phyloP scores from a whole-genome alignment of 2,797 vertebrate species.

The Syngnathus acus region DNA sequence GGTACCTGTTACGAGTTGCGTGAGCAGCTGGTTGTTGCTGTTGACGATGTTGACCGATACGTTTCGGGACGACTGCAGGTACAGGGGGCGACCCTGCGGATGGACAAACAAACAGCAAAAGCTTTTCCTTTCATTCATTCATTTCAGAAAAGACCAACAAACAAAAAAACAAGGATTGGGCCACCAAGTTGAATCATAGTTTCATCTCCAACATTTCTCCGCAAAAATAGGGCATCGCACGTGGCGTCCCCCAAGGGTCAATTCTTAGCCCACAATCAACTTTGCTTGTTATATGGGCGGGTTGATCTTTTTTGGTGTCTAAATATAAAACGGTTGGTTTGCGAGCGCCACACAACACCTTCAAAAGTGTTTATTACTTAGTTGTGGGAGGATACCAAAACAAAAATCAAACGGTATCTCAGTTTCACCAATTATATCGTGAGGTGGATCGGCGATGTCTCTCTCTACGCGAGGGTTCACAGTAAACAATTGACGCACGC shows the following conservation, averaged over 20 bases:
- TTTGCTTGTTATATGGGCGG: too few relatives aligned
- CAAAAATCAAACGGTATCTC: neutral
- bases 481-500: neutral
- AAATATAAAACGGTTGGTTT: too few relatives aligned
- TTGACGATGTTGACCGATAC: constrained; percentile 93
- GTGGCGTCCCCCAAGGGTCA: neutral
- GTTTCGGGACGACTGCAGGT: constrained; percentile 96
- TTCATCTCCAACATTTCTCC: too few relatives aligned
- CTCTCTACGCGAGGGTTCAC: neutral
- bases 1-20: constrained; percentile 89
- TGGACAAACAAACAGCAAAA: constrained; percentile 10
- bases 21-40: constrained; percentile 86
- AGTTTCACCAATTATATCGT: neutral
- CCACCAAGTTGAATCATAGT: too few relatives aligned
- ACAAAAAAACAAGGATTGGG: neutral
- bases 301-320: too few relatives aligned
- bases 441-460: neutral
- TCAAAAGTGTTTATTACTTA: too few relatives aligned
- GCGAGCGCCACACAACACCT: too few relatives aligned
- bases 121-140: neutral
- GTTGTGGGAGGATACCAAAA: neutral
- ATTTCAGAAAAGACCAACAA: neutral
- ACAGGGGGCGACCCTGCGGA: constrained; percentile 84
- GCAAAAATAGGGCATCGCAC: neutral
- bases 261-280: neutral